These are phyloP conservation scores for Porites cylindrica DNA, from an alignment of 92 coral and sea anemone genomes.

Conservation along the genomic window DNA sequence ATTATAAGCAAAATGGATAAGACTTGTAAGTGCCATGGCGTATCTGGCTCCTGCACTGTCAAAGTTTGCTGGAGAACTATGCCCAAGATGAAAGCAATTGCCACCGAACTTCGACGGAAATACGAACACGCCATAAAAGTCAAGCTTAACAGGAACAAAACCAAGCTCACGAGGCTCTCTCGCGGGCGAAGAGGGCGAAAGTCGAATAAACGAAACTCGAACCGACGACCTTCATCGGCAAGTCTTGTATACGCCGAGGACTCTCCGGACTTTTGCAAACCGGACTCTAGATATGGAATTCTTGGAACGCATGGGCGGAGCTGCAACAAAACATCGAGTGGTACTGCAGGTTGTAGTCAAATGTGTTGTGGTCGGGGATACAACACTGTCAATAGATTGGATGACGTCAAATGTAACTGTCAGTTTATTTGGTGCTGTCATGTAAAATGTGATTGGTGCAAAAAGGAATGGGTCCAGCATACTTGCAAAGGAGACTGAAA, in stretches of 20 bases:
- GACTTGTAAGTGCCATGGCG: constrained; percentile 94
- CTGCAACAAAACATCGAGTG: constrained; percentile 73
- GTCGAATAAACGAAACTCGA: constrained; percentile 39
- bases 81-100: constrained; percentile 80
- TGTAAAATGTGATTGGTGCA: constrained; percentile 81
- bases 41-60: constrained; percentile 84
- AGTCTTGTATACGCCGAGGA: constrained; percentile 68
- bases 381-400: constrained; percentile 49
- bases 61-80: constrained; percentile 86
- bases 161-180: constrained; percentile 54
- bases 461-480: constrained; percentile 71
- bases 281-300: constrained; percentile 66
- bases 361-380: constrained; percentile 94
- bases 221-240: constrained; percentile 60
- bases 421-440: constrained; percentile 94
- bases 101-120: constrained; percentile 72
- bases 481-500: constrained; percentile 68
- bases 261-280: constrained; percentile 88
- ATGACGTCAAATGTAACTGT: constrained; percentile 87
- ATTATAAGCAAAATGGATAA: constrained; percentile 82
- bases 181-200: constrained; percentile 72
- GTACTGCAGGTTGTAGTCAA: constrained; percentile 70
- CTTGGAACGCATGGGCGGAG: constrained; percentile 83
- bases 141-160: constrained; percentile 72
- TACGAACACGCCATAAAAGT: constrained; percentile 77